Evolutionary conservation across 2,797 vertebrate genomes (phyloP), one percentile per base, ranked within the genome.

Genomic region (Diplodus puntazzo): DNA sequence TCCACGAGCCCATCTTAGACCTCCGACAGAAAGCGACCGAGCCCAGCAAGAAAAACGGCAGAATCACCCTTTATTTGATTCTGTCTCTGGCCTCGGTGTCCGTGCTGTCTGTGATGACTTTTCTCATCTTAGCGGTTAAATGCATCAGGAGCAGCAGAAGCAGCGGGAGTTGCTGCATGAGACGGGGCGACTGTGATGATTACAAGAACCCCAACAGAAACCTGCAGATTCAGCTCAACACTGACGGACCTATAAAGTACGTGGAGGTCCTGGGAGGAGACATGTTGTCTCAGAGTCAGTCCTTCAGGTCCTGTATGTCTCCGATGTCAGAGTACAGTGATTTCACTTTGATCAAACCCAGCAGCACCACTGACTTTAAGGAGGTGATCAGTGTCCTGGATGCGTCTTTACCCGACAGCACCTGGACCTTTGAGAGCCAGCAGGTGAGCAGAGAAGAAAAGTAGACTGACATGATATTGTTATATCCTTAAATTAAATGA

Each of bases 261-360:
- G 93, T 95, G 86, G 94, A 95, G 92, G 94, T 95, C 69, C 89
- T 95, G 88, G 94, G 94, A 86, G 93, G 93, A 88, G 93, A 94
- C 88, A 89, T 94, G 91, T 25, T 94, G 91, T 94, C 93, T 91
- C 94, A 94, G 89, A 94, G 93, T 88, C 94, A 95, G 85, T 95
- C 94, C n/a, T 95, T 95, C 89, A 93, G 94, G 78, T 95, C 94
- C 23, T 95, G 93, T 67, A 88, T 95, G 82, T 94, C 94, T 85
- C 94, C 94, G 18, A 92, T 94, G 93, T 94, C 93, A 70, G 94
- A 95, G 88, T 94, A 94, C 91, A 95, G 95, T 89, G 94, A 95
- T 78, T 93, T 95, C 74, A 95, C 94, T 50, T 45, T 95, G 74
- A 84, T 95, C 45, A 95, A 95, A 62, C 94, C 95, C 89, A 95